A percentile compares a stretch with the other conserved stretches of the same genome.
phyloP scores from a whole-genome alignment of 1,140 invertebrate species.

The Sycophila sp. region DNA sequence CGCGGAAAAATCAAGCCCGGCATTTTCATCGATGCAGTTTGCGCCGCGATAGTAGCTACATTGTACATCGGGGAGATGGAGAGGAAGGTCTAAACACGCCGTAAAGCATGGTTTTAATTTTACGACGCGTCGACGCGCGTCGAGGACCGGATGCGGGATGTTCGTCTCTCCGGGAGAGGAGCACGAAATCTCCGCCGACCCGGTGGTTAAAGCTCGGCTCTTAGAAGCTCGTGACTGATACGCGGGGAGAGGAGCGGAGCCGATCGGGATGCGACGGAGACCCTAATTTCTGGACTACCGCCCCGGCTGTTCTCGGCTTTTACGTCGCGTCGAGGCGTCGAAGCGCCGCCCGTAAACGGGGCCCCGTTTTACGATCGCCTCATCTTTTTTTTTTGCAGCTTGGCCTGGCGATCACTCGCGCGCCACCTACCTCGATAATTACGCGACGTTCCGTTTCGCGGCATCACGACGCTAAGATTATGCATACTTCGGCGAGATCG shows the following conservation, averaged over 20 bases:
- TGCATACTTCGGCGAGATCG: not conserved
- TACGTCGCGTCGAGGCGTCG: conserved; percentile 34
- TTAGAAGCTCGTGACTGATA: too few relatives aligned
- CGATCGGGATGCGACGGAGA: conserved; percentile 7
- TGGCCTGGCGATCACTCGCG: conserved; percentile 34
- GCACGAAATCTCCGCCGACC: not conserved
- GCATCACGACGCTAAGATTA: conserved; percentile 36
- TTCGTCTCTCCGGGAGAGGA: not conserved
- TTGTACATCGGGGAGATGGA: not conserved
- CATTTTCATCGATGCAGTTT: conserved; percentile 5
- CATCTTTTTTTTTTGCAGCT: conserved; percentile 45
- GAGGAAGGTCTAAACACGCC: conserved; percentile 7
- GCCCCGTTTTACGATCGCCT: conserved; percentile 59
- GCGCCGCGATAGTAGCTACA: not conserved
- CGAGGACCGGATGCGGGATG: not conserved
- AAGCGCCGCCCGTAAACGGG: conserved; percentile 54
- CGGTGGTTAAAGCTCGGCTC: not conserved
- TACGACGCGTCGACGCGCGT: not conserved
- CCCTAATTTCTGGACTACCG: conserved; percentile 27
- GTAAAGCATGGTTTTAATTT: conserved; percentile 25
- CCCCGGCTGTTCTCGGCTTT: conserved; percentile 16
- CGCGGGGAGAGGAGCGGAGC: too few relatives aligned
- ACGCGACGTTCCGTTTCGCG: conserved; percentile 61
- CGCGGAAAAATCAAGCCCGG: not conserved
- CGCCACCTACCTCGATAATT: conserved; percentile 61